phyloP scores from a whole-genome alignment of 2,113 vertebrate species.

The Jaculus jaculus region DNA sequence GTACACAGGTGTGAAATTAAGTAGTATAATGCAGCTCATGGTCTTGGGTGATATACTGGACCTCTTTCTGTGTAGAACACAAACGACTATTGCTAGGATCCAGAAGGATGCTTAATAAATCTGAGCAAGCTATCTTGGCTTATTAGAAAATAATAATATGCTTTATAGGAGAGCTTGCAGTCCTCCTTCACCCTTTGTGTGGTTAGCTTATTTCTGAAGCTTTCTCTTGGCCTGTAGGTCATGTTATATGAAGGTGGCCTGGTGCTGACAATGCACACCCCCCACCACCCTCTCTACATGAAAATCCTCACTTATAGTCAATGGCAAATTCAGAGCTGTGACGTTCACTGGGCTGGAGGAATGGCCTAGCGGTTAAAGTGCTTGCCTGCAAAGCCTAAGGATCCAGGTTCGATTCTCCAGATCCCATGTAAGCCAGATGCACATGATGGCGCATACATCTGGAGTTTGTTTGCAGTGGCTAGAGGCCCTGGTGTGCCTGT shows the following conservation, averaged over 20 bases:
- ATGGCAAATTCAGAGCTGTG: background rate
- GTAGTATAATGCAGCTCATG: background rate
- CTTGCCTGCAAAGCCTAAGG: too few species aligned
- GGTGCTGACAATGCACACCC: background rate
- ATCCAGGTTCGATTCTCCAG: too few species aligned
- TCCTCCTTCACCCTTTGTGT: background rate
- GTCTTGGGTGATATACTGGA: background rate
- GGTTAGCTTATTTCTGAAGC: background rate
- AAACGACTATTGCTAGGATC: background rate
- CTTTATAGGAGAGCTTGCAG: background rate
- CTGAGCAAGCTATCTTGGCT: background rate
- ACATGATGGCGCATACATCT: too few species aligned
- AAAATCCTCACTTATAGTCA: background rate
- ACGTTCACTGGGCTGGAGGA: too few species aligned
- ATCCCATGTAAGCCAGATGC: too few species aligned
- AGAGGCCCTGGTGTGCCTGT: too few species aligned
- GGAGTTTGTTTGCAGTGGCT: too few species aligned
- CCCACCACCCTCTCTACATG: background rate
- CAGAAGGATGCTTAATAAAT: background rate
- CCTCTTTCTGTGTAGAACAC: conserved; percentile 31
- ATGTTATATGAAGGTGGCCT: background rate
- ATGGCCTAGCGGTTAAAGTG: too few species aligned
- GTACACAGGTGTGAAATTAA: background rate
- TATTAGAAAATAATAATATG: background rate
- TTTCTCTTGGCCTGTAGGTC: conserved; percentile 15